These are phyloP conservation scores for Zaprionus ornatus DNA, from an alignment of 1,140 invertebrate genomes.

Conservation along the genomic window DNA sequence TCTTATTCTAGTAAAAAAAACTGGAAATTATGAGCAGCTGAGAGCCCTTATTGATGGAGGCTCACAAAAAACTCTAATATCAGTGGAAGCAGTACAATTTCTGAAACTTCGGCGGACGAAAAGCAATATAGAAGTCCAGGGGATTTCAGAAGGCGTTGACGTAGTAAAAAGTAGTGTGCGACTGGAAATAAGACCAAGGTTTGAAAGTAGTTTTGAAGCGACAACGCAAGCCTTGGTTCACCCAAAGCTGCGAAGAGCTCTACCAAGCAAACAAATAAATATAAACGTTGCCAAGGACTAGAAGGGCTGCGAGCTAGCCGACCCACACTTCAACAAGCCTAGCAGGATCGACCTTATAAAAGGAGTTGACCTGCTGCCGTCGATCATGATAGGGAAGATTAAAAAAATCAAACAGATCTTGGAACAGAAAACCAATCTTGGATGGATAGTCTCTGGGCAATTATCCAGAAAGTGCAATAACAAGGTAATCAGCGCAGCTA, in stretches of 20 bases:
- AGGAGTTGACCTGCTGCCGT: neutral
- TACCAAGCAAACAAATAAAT: too few species aligned
- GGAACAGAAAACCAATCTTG: too few species aligned
- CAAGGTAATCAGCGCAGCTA: too few species aligned
- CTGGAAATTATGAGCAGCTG: neutral
- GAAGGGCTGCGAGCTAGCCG: too few species aligned
- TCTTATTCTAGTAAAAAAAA: neutral
- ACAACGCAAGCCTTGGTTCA: neutral
- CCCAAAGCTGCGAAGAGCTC: neutral
- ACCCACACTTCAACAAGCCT: too few species aligned
- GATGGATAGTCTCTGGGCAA: too few species aligned
- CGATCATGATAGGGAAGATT: neutral
- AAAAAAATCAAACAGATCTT: too few species aligned
- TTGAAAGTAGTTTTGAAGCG: neutral
- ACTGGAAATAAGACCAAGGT: neutral
- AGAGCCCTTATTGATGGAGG: neutral
- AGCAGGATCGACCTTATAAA: too few species aligned
- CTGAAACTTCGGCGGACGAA: too few species aligned
- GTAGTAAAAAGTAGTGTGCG: neutral
- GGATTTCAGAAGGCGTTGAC: neutral
- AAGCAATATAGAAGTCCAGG: neutral
- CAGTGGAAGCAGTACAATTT: neutral
- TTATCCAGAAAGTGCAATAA: too few species aligned
- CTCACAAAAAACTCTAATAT: too few species aligned
- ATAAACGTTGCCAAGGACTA: too few species aligned